Base-by-base conservation (phyloP, 2,888 invertebrate genomes). In the Ophion ellenae region DNA sequence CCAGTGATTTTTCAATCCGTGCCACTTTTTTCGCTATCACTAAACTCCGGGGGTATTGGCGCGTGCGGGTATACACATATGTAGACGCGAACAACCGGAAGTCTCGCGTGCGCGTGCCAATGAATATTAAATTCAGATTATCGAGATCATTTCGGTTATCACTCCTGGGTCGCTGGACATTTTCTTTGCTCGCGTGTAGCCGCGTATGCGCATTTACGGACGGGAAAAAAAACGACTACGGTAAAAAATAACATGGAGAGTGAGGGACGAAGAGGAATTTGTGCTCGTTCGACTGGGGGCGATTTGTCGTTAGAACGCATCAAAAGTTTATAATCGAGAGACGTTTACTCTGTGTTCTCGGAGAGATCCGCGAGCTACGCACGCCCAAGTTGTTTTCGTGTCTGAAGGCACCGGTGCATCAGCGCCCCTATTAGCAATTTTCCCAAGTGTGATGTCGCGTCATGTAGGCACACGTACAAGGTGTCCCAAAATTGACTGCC, bases 381-480 rank as follows among this genome's bases (percentile, higher is more conserved):
- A 53, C 53, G 53, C 53, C 17, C 14, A 14, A 73, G 57, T 53
- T 70, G 20, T 1, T 20, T 11, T 28, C 20, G 59, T 59, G 36
- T 59, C 32, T 32, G 4, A 4, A 32, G 4, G n/a, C 9, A n/a
- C 24, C 47, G 47, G 7, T 66, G 47, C 53, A 24, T 20, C 75
- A 76, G 75, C 75, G 75, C 75, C 75, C 28, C 75, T 63, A 28
- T 59, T 17, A 47, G 64, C 63, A n/a, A 47, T 17, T 45, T 10
- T 17, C 11, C 11, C 4, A 75, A 75, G 75, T 64, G 14, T 40
- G 7, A 40, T 14, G 61, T 74, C n/a, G 36, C 24, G 20, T 40
- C 53, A 32, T n/a, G 59, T 36, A 59, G 32, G 57, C 59, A 59
- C n/a, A 32, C 32, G 2, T 32, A 74, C 57, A 24, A 17, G 14